phyloP scores from a whole-genome alignment of 1,140 invertebrate species.

The Drosophila funebris region DNA sequence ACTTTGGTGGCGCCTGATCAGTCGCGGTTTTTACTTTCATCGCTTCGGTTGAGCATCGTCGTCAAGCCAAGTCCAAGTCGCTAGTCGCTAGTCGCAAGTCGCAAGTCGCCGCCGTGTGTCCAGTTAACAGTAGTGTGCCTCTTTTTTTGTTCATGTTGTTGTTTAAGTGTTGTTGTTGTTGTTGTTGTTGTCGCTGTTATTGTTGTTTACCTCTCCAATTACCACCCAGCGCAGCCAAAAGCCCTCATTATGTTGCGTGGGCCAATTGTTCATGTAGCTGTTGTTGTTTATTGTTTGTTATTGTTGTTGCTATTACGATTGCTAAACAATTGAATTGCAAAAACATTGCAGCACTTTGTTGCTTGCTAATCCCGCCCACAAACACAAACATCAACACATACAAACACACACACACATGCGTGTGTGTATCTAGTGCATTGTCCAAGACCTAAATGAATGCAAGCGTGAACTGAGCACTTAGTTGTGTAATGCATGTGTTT shows the following conservation, averaged over 20 bases:
- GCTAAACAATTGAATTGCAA: constrained; percentile 54
- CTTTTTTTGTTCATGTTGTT: constrained; percentile 24
- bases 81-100: constrained; percentile 6
- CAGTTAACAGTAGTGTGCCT: constrained; percentile 33
- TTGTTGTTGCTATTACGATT: constrained; percentile 24
- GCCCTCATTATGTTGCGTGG: constrained; percentile 18
- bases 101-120: constrained; percentile 27
- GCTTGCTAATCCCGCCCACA: not conserved
- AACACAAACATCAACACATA: not conserved
- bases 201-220: constrained; percentile 61
- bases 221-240: constrained; percentile 44
- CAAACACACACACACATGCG: not conserved
- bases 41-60: constrained; percentile 65
- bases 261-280: constrained; percentile 9
- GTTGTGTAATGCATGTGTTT: not conserved
- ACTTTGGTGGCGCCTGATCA: constrained; percentile 73
- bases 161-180: constrained; percentile 44
- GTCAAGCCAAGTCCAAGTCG: constrained; percentile 13
- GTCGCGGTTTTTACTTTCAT: constrained; percentile 84
- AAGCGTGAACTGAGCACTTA: constrained; percentile 1
- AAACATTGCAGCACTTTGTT: constrained; percentile 32
- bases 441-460: constrained; percentile 1
- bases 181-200: constrained; percentile 19
- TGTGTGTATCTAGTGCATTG: not conserved
- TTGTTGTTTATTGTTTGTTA: constrained; percentile 27